Evolutionary conservation across 2,797 vertebrate genomes (phyloP), one percentile per base, ranked within the genome.

Genomic region (Tadarida brasiliensis): DNA sequence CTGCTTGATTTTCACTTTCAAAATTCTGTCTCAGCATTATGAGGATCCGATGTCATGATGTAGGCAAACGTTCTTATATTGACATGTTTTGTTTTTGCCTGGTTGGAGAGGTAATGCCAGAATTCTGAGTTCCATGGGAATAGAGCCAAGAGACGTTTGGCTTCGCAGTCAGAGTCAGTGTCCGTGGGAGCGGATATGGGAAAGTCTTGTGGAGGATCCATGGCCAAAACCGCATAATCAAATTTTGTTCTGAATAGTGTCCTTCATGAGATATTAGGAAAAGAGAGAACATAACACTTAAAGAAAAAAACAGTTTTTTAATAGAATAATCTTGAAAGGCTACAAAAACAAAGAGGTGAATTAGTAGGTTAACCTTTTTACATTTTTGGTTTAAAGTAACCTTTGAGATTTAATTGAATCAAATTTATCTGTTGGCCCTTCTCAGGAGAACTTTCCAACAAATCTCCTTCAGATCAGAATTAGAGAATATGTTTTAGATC

Each of bases 101-200:
- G 71, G 39, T 97, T 97, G 91, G 93, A 95, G 93, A 97, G 95
- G 70, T 97, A 92, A 97, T 98, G 97, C 98, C 98, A 97, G 96
- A 98, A 97, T 92, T 96, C 91, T 91, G 88, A 97, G 91, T 96
- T 98, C 95, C 94, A 63, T 96, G 95, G 97, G 97, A 98, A 95
- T 2, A n/a, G 67, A 98, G 98, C 97, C 98, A 98, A 95, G 96
- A 97, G 98, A 97, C 93, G 87, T 96, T 97, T 98, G 98, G 96
- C 97, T 97, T 97, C 97, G 81, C 70, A 95, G 97, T 59, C 81
- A 97, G 97, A 97, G 93, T 97, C 95, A 95, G 71, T 94, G 97
- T 98, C 98, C 30, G 61, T 98, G 98, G 97, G 98, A 98, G 98
- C 95, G 87, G 97, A 98, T 97, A 80, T 98, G 97, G 96, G 96